Evolutionary conservation across 2,888 invertebrate genomes (phyloP).

Genomic region (Tachystola acroxantha): DNA sequence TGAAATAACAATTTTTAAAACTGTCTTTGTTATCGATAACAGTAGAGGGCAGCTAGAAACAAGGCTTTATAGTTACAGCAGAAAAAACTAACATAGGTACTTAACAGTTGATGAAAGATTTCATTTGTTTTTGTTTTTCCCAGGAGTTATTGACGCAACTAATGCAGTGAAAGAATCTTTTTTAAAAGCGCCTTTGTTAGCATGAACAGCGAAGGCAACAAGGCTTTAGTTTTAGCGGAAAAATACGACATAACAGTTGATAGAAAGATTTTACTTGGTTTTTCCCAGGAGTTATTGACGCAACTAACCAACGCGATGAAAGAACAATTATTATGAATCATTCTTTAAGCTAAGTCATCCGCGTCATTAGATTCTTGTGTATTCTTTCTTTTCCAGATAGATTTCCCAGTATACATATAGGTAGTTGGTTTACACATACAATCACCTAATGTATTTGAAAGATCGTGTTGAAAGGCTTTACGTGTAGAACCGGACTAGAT

Average conservation of each 20-base stretch:
- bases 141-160: conserved; percentile 18
- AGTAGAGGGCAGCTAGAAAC: too few relatives aligned
- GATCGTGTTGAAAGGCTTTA: conserved; percentile 31
- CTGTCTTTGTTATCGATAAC: too few relatives aligned
- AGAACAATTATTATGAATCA: conserved; percentile 8
- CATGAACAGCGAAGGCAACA: too few relatives aligned
- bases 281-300: conserved; percentile 27
- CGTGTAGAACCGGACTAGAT: conserved; percentile 41
- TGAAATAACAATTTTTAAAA: conserved; percentile 6
- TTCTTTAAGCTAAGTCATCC: conserved; percentile 7
- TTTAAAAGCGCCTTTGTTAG: too few relatives aligned
- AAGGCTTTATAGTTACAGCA: not conserved
- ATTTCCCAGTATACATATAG: too few relatives aligned
- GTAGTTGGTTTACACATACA: too few relatives aligned
- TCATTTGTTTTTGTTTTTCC: conserved; percentile 36
- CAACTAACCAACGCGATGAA: conserved; percentile 15
- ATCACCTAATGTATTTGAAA: too few relatives aligned
- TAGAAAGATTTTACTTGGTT: conserved; percentile 28
- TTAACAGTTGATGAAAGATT: conserved; percentile 13
- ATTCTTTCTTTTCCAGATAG: conserved; percentile 12
- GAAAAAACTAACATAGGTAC: not conserved
- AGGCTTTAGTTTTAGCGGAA: not conserved
- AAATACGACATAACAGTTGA: not conserved
- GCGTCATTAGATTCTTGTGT: conserved; percentile 11
- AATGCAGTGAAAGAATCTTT: conserved; percentile 11